Percentiles rank a stretch among this genome's conserved stretches.
phyloP scores from a whole-genome alignment of 2,888 invertebrate genomes.

The Drosophila anomelani region DNA sequence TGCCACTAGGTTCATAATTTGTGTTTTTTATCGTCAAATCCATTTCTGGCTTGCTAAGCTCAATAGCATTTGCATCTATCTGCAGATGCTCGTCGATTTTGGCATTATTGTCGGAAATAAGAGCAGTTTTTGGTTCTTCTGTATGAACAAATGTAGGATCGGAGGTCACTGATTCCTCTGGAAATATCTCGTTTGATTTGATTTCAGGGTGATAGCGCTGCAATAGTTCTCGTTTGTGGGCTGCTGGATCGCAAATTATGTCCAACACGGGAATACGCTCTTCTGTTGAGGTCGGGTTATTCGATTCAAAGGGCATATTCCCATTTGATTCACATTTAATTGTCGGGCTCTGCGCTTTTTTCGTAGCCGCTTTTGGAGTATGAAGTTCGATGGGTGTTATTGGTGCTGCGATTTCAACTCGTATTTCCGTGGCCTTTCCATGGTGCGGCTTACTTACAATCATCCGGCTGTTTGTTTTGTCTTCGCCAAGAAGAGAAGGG shows the following conservation, averaged over 20 bases:
- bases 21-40: too few relatives aligned
- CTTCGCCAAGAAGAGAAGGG: conserved; percentile 12
- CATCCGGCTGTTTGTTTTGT: background rate
- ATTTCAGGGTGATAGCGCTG: background rate
- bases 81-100: background rate
- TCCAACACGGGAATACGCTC: background rate
- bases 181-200: too few relatives aligned
- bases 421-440: background rate
- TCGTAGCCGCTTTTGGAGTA: background rate
- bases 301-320: background rate
- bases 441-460: background rate
- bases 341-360: background rate
- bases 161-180: background rate
- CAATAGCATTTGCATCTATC: background rate
- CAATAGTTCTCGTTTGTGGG: background rate
- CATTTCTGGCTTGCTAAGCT: background rate
- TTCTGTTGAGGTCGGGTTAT: background rate
- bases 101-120: background rate
- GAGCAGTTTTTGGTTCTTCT: background rate
- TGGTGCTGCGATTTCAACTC: conserved; percentile 9
- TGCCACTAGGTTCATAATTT: background rate
- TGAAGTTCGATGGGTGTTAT: conserved; percentile 7
- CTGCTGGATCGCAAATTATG: background rate
- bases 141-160: background rate
- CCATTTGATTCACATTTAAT: background rate